A percentile compares a stretch with the other conserved stretches of the same genome.
Evolutionary conservation across 2,888 invertebrate species (phyloP).

Genomic region (Griposia aprilina): DNA sequence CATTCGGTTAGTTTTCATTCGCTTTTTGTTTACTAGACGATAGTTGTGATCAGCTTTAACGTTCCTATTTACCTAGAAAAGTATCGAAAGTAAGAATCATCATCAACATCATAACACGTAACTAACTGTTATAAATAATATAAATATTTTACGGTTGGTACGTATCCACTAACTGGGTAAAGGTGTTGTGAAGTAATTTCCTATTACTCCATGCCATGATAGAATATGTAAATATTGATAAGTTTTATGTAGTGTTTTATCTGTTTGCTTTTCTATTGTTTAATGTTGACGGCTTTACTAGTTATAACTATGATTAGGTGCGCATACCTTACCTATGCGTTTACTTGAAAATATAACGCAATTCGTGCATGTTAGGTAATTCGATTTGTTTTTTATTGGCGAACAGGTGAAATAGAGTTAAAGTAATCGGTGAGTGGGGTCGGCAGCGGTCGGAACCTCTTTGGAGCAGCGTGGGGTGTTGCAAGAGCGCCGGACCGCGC

Average conservation of each 20-base stretch:
- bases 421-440: conserved; percentile 71
- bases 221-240: conserved; percentile 77
- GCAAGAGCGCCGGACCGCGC: conserved; percentile 88
- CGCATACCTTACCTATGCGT: conserved; percentile 5
- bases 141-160: conserved; percentile 12
- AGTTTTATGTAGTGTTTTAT: conserved; percentile 74
- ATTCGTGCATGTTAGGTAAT: conserved; percentile 31
- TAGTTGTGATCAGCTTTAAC: background rate
- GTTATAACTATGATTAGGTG: conserved; percentile 31
- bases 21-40: background rate
- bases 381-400: conserved; percentile 58
- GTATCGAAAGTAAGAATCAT: background rate
- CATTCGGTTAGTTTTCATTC: background rate
- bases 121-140: conserved; percentile 2
- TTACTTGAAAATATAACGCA: conserved; percentile 39
- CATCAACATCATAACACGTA: conserved; percentile 8
- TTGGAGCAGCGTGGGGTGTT: conserved; percentile 81
- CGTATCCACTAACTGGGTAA: conserved; percentile 19
- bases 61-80: background rate
- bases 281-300: conserved; percentile 42
- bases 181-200: conserved; percentile 63
- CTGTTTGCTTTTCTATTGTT: conserved; percentile 79
- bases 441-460: conserved; percentile 78
- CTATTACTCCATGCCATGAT: conserved; percentile 68
- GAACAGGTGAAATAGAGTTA: conserved; percentile 61